Percentiles rank a stretch among this genome's conserved stretches.
These are phyloP conservation scores for Pristionchus mayeri DNA, from an alignment of 2,888 invertebrate species.

Conservation along the genomic window DNA sequence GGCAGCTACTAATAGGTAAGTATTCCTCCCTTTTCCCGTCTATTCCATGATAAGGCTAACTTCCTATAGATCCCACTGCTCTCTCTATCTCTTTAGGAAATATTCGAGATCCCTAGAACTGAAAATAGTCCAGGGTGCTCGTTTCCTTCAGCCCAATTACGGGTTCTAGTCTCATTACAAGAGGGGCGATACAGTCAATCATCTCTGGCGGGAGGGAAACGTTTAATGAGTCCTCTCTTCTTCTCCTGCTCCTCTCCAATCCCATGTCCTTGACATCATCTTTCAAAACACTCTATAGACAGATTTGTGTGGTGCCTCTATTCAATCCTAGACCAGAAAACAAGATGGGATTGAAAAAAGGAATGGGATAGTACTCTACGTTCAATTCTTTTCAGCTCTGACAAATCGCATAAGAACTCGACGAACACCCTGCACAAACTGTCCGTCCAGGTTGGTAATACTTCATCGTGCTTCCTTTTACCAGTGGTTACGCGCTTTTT, in stretches of 20 bases:
- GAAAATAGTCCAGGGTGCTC: neutral
- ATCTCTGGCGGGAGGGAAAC: neutral
- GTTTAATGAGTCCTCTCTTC: slow-evolving; percentile 19
- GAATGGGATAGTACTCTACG: too few species aligned
- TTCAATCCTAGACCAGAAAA: slow-evolving; percentile 4
- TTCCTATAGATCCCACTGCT: neutral
- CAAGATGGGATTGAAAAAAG: slow-evolving; percentile 34
- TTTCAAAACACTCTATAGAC: slow-evolving; percentile 41
- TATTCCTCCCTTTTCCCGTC: too few species aligned
- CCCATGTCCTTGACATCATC: slow-evolving; percentile 40
- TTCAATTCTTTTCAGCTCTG: slow-evolving; percentile 12
- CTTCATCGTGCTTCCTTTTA: neutral
- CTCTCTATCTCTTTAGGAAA: neutral
- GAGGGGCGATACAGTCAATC: neutral
- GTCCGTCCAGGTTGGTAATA: slow-evolving; percentile 48
- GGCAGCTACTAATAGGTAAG: neutral
- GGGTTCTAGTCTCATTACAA: slow-evolving; percentile 1
- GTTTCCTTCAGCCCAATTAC: neutral
- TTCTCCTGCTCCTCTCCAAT: neutral
- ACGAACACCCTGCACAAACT: slow-evolving; percentile 48
- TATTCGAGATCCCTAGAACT: neutral
- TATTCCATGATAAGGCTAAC: neutral
- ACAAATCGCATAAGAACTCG: slow-evolving; percentile 32
- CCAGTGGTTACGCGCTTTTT: neutral
- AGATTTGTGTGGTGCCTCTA: slow-evolving; percentile 3